A percentile compares a stretch with the other conserved stretches of the same genome.
Evolutionary conservation across 2,888 invertebrate species (phyloP).

Genomic region (Spicauda simplicius): DNA sequence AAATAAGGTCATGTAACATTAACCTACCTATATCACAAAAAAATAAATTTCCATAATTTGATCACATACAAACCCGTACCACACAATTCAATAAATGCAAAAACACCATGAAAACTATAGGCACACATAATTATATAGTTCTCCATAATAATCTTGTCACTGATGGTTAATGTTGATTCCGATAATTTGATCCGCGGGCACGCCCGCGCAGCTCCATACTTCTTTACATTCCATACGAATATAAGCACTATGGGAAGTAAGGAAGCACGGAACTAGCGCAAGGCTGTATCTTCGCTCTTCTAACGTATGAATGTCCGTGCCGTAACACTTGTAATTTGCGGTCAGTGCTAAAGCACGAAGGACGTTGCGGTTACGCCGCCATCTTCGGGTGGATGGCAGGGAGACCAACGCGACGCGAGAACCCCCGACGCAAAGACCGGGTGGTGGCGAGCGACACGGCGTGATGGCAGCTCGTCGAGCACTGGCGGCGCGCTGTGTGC

Average conservation of each 20-base stretch:
- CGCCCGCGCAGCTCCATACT: conserved; percentile 93
- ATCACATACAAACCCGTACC: conserved; percentile 35
- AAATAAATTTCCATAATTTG: not conserved
- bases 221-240: conserved; percentile 98
- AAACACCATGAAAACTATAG: conserved; percentile 47
- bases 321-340: conserved; percentile 41
- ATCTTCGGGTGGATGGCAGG: conserved; percentile 54
- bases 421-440: conserved; percentile 52
- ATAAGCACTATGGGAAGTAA: conserved; percentile 96
- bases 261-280: conserved; percentile 96
- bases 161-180: conserved; percentile 54
- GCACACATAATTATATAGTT: conserved; percentile 44
- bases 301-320: conserved; percentile 41
- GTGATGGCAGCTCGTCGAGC: conserved; percentile 75
- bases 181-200: conserved; percentile 61
- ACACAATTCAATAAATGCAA: conserved; percentile 46
- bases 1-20: not conserved
- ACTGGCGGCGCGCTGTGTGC: conserved; percentile 78
- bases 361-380: conserved; percentile 51
- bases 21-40: conserved; percentile 1
- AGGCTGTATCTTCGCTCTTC: conserved; percentile 75
- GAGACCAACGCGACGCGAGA: conserved; percentile 49
- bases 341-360: conserved; percentile 35
- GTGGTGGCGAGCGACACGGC: conserved; percentile 78
- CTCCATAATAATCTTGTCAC: conserved; percentile 53